Evolutionary conservation across 2,888 invertebrate species (phyloP), one percentile per base, ranked within the genome.

Genomic region (Hybos culiciformis): DNA sequence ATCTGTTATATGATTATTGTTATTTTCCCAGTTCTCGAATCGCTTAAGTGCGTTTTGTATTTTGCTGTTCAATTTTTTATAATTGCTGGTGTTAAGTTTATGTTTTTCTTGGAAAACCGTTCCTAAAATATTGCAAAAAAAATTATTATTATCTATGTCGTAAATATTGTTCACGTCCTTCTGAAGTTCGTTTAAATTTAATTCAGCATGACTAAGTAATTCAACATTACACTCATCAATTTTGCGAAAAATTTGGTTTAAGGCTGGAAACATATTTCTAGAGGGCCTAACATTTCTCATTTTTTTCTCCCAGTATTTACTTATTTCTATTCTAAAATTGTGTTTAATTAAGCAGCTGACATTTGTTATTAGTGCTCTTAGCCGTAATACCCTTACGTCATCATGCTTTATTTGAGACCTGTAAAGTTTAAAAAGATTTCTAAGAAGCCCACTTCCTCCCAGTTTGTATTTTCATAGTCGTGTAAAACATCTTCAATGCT

Each of bases 371-470:
- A 17, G 8, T 14, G 32, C n/a, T 4, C 15, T 32, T 32, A 7
- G 7, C 15, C 8, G 32, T 3, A 14, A n/a, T n/a, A 14, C 15
- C 8, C 14, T 32, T 4, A 4, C 6, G 8, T 32, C 14, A 14
- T 14, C 15, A 32, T 32, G n/a, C 8, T 14, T 4, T 32, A 32
- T 4, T 11, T 7, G n/a, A 4, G 15, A n/a, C 15, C 42, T 32
- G 14, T 42, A 37, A 26, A 42, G 23, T 9, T 42, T 42, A 14
- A 37, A 23, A 17, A 42, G 14, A 12, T 17, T 33, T 2, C 31
- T 24, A 2, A 42, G 14, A 6, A 37, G n/a, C 15, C 5, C 3
- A 17, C 37, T 31, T n/a, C n/a, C n/a, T n/a, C n/a, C n/a, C n/a
- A n/a, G n/a, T n/a, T n/a, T n/a, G n/a, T n/a, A n/a, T n/a, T n/a